These are phyloP conservation scores for Amia ocellicauda DNA, from an alignment of 2,113 vertebrate species.

Conservation along the genomic window DNA sequence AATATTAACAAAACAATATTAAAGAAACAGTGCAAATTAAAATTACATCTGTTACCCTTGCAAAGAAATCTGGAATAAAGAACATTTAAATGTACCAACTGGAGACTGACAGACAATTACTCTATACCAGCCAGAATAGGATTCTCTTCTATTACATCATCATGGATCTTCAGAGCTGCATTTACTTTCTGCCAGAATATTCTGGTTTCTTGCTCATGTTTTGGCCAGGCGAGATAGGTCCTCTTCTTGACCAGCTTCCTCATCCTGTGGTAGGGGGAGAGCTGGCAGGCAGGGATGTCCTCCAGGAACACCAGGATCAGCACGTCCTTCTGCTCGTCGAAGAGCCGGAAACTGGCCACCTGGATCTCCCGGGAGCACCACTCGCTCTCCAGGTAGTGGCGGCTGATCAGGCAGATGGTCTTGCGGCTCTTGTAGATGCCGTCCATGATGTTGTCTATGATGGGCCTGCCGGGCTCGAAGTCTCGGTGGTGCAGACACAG, in stretches of 20 bases:
- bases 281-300: conserved; percentile 24
- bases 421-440: conserved; percentile 77
- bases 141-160: too few species aligned
- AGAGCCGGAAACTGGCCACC: conserved; percentile 36
- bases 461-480: conserved; percentile 32
- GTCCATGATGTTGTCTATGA: conserved; percentile 76
- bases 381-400: conserved; percentile 70
- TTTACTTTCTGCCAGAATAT: conserved; percentile 41
- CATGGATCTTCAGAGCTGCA: too few species aligned
- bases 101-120: too few species aligned
- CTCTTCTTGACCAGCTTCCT: conserved; percentile 34
- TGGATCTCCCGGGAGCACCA: conserved; percentile 79
- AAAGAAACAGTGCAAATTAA: too few species aligned
- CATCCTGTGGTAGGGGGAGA: conserved; percentile 40
- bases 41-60: too few species aligned
- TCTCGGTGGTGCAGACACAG: conserved; percentile 35
- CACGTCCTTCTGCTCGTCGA: conserved; percentile 39
- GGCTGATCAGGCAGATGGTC: conserved; percentile 79
- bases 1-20: too few species aligned
- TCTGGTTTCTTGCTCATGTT: conserved; percentile 19
- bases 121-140: too few species aligned
- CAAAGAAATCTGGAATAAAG: too few species aligned
- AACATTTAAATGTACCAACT: too few species aligned
- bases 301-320: conserved; percentile 46
- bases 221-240: conserved; percentile 43